Evolutionary conservation across 2,888 invertebrate species (phyloP).

Genomic region (Maniola hyperantus): DNA sequence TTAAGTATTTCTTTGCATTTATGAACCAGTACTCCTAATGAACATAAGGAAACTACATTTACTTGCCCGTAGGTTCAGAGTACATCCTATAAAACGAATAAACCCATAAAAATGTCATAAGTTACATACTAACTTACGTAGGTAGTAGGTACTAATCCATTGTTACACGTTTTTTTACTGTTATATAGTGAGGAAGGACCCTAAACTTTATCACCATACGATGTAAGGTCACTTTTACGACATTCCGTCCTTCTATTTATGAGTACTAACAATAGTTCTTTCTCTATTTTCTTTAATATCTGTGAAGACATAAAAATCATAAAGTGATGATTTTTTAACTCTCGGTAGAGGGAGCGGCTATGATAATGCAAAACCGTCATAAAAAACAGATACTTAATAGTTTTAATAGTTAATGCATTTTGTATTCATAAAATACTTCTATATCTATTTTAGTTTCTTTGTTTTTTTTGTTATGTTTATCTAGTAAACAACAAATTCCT

Average conservation of each 20-base stretch:
- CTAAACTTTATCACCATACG: slow-evolving; percentile 6
- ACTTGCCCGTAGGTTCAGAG: not conserved
- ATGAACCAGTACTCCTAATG: too few species aligned
- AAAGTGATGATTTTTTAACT: slow-evolving; percentile 16
- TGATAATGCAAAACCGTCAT: slow-evolving; percentile 48
- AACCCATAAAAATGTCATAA: slow-evolving; percentile 16
- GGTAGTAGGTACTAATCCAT: not conserved
- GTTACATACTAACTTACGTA: not conserved
- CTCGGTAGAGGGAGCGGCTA: slow-evolving; percentile 24
- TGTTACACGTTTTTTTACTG: slow-evolving; percentile 4
- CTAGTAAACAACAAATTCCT: too few species aligned
- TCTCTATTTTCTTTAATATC: slow-evolving; percentile 3
- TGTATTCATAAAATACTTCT: slow-evolving; percentile 58
- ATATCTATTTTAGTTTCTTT: too few species aligned
- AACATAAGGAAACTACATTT: not conserved
- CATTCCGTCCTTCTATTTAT: not conserved
- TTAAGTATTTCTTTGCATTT: too few species aligned
- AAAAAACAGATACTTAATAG: slow-evolving; percentile 44
- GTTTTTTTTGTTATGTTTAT: too few species aligned
- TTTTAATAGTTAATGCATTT: slow-evolving; percentile 64
- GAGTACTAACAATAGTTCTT: slow-evolving; percentile 15
- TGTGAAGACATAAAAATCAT: slow-evolving; percentile 18
- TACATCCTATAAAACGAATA: not conserved
- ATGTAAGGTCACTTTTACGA: slow-evolving; percentile 11
- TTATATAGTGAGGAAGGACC: slow-evolving; percentile 1